Evolutionary conservation across 2,113 vertebrate species (phyloP).

Genomic region (Laticauda laticaudata): DNA sequence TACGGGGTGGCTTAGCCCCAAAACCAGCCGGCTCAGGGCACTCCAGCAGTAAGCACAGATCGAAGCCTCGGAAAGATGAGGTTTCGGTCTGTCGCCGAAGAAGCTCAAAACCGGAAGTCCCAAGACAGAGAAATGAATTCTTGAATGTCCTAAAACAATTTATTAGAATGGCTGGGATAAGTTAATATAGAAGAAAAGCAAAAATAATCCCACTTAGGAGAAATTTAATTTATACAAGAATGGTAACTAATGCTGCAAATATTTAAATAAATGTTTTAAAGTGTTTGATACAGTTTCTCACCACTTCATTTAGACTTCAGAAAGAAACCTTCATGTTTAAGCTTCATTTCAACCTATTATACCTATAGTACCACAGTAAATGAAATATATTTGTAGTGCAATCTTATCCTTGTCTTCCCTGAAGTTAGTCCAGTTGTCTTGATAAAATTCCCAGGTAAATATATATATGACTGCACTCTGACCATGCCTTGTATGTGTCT

Average conservation of each 20-base stretch:
- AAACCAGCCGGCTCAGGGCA: too few species aligned
- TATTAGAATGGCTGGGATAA: slow-evolving; percentile 20
- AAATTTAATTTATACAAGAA: slow-evolving; percentile 37
- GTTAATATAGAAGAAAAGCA: slow-evolving; percentile 39
- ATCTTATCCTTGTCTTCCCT: neutral
- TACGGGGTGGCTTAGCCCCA: too few species aligned
- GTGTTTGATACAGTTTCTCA: slow-evolving; percentile 8
- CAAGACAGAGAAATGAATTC: slow-evolving; percentile 28
- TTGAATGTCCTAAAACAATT: slow-evolving; percentile 23
- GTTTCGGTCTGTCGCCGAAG: too few species aligned
- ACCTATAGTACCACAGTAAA: neutral
- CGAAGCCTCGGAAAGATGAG: too few species aligned
- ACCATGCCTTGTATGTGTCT: neutral
- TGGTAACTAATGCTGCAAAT: slow-evolving; percentile 26
- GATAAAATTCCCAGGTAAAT: neutral
- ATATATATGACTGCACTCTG: neutral
- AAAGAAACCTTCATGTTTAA: slow-evolving; percentile 30
- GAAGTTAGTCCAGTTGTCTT: neutral
- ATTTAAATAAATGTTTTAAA: slow-evolving; percentile 35
- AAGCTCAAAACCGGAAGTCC: too few species aligned
- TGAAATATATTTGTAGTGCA: neutral
- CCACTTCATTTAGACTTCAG: neutral
- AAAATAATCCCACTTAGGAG: slow-evolving; percentile 41
- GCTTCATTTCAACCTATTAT: slow-evolving; percentile 8
- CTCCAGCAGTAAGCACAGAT: too few species aligned